Evolutionary conservation across 1,140 invertebrate species (phyloP).

Genomic region (Bombus confusus): DNA sequence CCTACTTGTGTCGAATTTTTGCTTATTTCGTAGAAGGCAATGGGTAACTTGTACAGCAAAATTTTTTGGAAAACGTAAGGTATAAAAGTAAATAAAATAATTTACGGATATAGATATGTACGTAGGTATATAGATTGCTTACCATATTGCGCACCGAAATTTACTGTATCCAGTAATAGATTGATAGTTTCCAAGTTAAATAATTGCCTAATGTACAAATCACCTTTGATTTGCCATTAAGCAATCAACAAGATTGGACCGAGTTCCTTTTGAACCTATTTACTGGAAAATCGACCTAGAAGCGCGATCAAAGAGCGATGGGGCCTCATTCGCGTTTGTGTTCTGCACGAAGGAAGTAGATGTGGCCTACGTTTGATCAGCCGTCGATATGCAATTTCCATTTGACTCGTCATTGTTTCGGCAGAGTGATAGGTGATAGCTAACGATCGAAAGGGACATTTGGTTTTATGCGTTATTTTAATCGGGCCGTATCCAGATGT

Average conservation of each 20-base stretch:
- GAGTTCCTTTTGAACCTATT: constrained; percentile 37
- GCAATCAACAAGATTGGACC: constrained; percentile 44
- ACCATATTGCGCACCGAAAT: constrained; percentile 39
- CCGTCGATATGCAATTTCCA: constrained; percentile 47
- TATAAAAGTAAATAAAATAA: background rate
- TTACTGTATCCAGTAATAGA: constrained; percentile 43
- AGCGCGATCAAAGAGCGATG: constrained; percentile 29
- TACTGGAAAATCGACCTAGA: constrained; percentile 46
- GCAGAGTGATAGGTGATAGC: constrained; percentile 6
- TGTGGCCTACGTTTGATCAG: constrained; percentile 48
- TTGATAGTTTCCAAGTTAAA: constrained; percentile 32
- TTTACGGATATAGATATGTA: background rate
- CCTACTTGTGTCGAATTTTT: too few relatives aligned
- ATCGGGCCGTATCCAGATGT: constrained; percentile 2
- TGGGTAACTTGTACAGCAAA: background rate
- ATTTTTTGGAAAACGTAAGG: background rate
- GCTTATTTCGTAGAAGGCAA: background rate
- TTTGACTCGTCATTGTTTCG: constrained; percentile 23
- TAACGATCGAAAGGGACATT: constrained; percentile 25
- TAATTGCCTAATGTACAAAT: constrained; percentile 58
- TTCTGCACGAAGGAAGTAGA: constrained; percentile 17
- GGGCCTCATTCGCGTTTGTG: background rate
- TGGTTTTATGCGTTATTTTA: constrained; percentile 1
- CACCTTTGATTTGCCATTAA: constrained; percentile 44
- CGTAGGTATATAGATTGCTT: background rate